Percentiles rank a stretch among this genome's conserved stretches.
Conservation (phyloP, 2,113 vertebrate genomes). For the Archocentrus centrarchus region DNA sequence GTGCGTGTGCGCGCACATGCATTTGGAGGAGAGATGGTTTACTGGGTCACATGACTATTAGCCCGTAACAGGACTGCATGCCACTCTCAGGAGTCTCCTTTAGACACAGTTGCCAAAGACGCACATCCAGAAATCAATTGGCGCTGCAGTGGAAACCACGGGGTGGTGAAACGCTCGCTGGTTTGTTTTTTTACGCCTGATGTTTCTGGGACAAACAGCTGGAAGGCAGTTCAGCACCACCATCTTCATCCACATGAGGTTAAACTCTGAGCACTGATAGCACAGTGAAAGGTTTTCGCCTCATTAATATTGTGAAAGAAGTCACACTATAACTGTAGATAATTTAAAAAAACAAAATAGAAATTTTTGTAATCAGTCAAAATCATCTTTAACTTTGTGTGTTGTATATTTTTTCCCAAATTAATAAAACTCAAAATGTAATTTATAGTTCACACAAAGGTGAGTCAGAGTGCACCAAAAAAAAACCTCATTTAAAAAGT, state of each 20-base stretch:
- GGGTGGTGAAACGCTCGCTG: conserved; percentile 1
- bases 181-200: neutral
- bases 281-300: neutral
- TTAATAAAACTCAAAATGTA: neutral
- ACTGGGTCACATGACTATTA: neutral
- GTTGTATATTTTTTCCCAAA: fast-evolving
- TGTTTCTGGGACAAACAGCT: conserved; percentile 31
- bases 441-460: too few relatives aligned
- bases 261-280: fast-evolving
- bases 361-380: neutral
- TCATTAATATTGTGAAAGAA: neutral
- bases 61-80: conserved; percentile 32
- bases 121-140: conserved; percentile 49
- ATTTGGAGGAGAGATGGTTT: conserved; percentile 14
- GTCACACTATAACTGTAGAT: fast-evolving
- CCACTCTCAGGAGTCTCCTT: conserved; percentile 7
- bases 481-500: neutral
- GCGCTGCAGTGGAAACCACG: conserved; percentile 13
- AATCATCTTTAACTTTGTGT: neutral
- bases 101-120: conserved; percentile 16
- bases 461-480: neutral
- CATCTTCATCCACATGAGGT: neutral
- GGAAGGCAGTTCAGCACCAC: neutral
- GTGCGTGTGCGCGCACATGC: neutral
- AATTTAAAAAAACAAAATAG: too few relatives aligned